These are phyloP conservation scores for Oryzias dopingdopingensis DNA, from an alignment of 2,797 vertebrate genomes.

Conservation along the genomic window DNA sequence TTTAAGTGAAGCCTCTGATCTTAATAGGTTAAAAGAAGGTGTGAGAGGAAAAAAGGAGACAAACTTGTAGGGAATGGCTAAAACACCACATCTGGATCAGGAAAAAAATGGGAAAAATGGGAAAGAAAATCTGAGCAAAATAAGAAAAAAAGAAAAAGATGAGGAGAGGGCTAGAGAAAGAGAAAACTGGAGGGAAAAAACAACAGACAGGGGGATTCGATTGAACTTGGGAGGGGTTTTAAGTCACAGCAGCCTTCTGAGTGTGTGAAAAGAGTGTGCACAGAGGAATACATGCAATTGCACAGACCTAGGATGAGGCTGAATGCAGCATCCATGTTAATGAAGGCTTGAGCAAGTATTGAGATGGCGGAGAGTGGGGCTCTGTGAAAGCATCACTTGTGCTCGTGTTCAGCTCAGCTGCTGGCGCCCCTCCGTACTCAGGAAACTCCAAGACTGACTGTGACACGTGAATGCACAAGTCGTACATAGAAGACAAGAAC, in stretches of 20 bases:
- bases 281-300: constrained; percentile 47
- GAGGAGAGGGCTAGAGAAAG: constrained; percentile 54
- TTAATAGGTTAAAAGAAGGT: too few species aligned
- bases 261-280: constrained; percentile 1
- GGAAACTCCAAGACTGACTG: constrained; percentile 67
- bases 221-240: constrained; percentile 33
- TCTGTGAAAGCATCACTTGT: constrained; percentile 82
- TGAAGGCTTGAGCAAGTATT: constrained; percentile 74
- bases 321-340: constrained; percentile 79
- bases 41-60: constrained; percentile 39
- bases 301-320: constrained; percentile 68
- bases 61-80: constrained; percentile 43
- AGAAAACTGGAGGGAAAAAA: constrained; percentile 49
- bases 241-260: constrained; percentile 4
- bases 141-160: constrained; percentile 50
- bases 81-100: constrained; percentile 38
- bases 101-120: constrained; percentile 16
- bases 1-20: constrained; percentile 17
- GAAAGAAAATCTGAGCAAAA: constrained; percentile 18
- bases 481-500: constrained; percentile 52
- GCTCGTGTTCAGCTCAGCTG: constrained; percentile 77
- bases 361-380: constrained; percentile 66
- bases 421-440: constrained; percentile 74
- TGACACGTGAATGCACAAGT: constrained; percentile 71
- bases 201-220: constrained; percentile 47